Conservation (phyloP, 2,113 vertebrate species). For the Upupa epops region DNA sequence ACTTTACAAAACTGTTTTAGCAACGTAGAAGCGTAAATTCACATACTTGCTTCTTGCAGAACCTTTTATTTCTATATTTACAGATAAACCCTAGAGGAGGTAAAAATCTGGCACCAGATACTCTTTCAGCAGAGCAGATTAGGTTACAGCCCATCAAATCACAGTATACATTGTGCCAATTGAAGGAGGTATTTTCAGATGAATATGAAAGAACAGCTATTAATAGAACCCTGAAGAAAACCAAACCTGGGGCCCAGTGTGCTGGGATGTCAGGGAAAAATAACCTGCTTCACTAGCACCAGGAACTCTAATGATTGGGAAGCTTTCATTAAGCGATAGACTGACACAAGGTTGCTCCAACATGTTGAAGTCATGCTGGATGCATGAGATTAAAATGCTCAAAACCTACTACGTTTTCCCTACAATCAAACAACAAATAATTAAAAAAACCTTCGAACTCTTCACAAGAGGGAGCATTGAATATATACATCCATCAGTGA, state of each 20-base stretch:
- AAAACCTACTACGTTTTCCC: not conserved
- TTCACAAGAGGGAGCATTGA: not conserved
- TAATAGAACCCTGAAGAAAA: not conserved
- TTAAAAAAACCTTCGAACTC: not conserved
- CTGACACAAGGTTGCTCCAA: not conserved
- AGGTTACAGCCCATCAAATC: conserved; percentile 2
- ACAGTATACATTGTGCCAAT: not conserved
- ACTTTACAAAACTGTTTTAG: not conserved
- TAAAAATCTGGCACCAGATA: not conserved
- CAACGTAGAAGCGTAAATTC: not conserved
- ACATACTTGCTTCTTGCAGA: not conserved
- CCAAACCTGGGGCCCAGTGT: not conserved
- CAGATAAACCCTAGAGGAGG: not conserved
- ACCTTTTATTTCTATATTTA: conserved; percentile 7
- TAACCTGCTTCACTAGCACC: not conserved
- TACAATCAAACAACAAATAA: not conserved
- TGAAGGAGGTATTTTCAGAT: not conserved
- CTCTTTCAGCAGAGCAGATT: not conserved
- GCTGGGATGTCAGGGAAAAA: not conserved
- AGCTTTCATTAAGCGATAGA: not conserved
- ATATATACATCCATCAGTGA: not conserved
- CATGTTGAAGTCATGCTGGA: not conserved
- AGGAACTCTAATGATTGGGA: not conserved
- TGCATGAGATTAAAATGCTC: not conserved
- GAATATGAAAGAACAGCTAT: not conserved